These are phyloP conservation scores for Eciton burchellii DNA, from an alignment of 1,140 invertebrate species.

Conservation along the genomic window DNA sequence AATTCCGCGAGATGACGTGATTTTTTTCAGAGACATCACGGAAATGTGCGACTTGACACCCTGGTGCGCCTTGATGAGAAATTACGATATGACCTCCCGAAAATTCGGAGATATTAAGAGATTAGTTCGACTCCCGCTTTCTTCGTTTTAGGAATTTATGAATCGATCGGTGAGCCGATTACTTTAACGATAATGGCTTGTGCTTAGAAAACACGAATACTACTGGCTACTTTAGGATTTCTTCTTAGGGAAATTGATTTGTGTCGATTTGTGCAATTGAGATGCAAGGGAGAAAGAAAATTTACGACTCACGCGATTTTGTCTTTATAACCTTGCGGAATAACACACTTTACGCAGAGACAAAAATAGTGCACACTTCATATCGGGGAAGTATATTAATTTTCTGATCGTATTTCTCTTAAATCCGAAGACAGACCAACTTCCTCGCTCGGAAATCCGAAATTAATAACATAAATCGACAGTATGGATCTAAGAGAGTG, in stretches of 20 bases:
- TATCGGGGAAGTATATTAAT: too few species aligned
- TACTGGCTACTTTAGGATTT: conserved; percentile 39
- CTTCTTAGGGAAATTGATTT: not conserved
- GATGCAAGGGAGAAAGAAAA: not conserved
- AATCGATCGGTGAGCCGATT: conserved; percentile 41
- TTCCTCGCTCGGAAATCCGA: conserved; percentile 39
- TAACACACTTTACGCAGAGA: too few species aligned
- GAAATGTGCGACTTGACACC: conserved; percentile 62
- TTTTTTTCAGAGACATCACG: conserved; percentile 25
- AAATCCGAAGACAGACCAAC: conserved; percentile 8
- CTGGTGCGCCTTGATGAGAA: conserved; percentile 39
- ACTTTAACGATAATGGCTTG: conserved; percentile 48
- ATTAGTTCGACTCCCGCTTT: conserved; percentile 69
- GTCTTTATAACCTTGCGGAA: conserved; percentile 19
- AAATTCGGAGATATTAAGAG: conserved; percentile 58
- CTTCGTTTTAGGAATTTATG: conserved; percentile 46
- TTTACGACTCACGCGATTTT: not conserved
- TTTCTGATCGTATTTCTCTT: not conserved
- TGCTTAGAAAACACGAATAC: conserved; percentile 31
- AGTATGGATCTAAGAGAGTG: conserved; percentile 56
- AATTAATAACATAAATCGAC: conserved; percentile 50
- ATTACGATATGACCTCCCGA: conserved; percentile 62
- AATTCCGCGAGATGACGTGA: conserved; percentile 62
- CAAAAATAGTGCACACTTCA: too few species aligned
- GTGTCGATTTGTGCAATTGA: not conserved